Evolutionary conservation across 2,113 vertebrate species (phyloP).

Genomic region (Strigops habroptila): DNA sequence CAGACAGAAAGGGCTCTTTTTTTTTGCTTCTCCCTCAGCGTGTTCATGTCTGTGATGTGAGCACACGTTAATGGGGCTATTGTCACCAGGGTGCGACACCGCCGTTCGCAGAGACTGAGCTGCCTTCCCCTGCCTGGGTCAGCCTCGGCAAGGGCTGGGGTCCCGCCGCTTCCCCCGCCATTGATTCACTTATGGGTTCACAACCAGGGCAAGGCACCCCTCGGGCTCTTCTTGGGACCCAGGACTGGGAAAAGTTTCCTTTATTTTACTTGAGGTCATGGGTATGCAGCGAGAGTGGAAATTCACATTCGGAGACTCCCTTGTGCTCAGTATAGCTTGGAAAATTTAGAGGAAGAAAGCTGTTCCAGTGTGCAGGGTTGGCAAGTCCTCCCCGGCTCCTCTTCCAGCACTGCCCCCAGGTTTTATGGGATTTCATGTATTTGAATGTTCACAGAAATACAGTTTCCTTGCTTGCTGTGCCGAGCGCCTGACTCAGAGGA

Average conservation of each 20-base stretch:
- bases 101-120: not conserved
- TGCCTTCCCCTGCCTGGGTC: slow-evolving; percentile 2
- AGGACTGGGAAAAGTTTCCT: not conserved
- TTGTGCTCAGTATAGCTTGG: not conserved
- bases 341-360: not conserved
- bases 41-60: not conserved
- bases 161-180: rapidly evolving
- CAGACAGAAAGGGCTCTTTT: slow-evolving; percentile 28
- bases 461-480: not conserved
- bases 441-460: not conserved
- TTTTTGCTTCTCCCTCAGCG: not conserved
- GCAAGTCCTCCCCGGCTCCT: not conserved
- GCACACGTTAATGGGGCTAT: not conserved
- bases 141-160: not conserved
- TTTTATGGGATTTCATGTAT: not conserved
- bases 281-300: not conserved
- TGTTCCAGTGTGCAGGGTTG: not conserved
- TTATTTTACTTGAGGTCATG: not conserved
- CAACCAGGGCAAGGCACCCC: slow-evolving; percentile 29
- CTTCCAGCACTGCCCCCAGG: not conserved
- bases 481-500: not conserved
- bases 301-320: slow-evolving; percentile 7
- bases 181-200: not conserved
- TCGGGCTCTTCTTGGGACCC: not conserved
- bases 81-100: not conserved